Evolutionary conservation across 1,140 invertebrate species (phyloP), one percentile per base, ranked within the genome.

Genomic region (Drosophila murphyi): DNA sequence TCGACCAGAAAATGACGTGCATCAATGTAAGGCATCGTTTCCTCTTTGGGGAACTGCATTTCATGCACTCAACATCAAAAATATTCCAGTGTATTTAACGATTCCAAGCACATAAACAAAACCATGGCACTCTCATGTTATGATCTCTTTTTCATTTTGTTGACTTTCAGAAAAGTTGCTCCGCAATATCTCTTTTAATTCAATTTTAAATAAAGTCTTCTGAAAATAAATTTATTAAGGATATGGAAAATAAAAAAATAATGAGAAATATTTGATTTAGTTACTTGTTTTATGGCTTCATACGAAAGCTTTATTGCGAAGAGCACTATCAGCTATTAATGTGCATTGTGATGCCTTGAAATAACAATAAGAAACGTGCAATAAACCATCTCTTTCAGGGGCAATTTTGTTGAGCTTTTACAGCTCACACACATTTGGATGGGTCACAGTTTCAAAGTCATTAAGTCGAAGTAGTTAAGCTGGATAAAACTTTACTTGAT

Each of bases 381-480:
- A n/a, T 29, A 34, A 54, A 7, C 4, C 4, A 6, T 20, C 10
- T 34, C 6, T 28, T 34, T 3, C 3, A n/a, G 12, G 3, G 2
- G 12, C 29, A 31, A 32, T 45, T 43, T 57, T 47, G 12, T 35
- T 60, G 31, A 8, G 20, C 54, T 39, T 41, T 56, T 39, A 29
- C 20, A 56, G 10, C 35, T 10, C 4, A n/a, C 2, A 2, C 41
- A 6, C 10, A 60, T 34, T 47, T 35, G 43, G 6, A 29, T 34
- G n/a, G 29, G 8, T 47, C 6, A 6, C n/a, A 31, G 20, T 12
- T 35, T 48, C 31, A 61, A 50, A 62, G 34, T 50, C 47, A 62
- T 62, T 50, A 62, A 62, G 34, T 7, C 47, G 34, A n/a, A 29
- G 59, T 31, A 48, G 45, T 61, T 60, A 60, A 47, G 43, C 31